Evolutionary conservation across 2,888 invertebrate genomes (phyloP).

Genomic region (Operophtera brumata): DNA sequence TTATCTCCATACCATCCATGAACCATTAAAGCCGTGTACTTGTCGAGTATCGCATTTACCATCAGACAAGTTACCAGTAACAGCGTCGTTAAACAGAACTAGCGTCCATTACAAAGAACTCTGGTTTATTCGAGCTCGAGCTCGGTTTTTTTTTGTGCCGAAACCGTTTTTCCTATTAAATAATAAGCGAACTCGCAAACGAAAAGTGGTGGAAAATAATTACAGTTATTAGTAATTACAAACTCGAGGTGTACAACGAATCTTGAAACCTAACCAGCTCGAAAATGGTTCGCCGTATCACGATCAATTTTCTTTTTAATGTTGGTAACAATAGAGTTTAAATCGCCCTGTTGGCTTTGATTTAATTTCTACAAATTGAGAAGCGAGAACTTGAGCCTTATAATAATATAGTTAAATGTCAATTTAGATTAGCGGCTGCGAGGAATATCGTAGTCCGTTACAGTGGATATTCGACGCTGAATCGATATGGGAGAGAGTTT

Average conservation of each 20-base stretch:
- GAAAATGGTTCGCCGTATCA: conserved; percentile 44
- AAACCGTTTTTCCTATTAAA: conserved; percentile 35
- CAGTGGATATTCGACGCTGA: conserved; percentile 51
- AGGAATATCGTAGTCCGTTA: conserved; percentile 27
- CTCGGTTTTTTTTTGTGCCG: conserved; percentile 18
- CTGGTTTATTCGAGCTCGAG: conserved; percentile 10
- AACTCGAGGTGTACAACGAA: conserved; percentile 58
- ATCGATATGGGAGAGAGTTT: conserved; percentile 44
- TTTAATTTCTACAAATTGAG: conserved; percentile 45
- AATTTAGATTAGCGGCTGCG: conserved; percentile 41
- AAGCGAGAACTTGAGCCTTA: conserved; percentile 50
- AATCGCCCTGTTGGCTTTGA: conserved; percentile 41
- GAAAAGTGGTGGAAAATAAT: conserved; percentile 54
- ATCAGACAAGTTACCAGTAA: conserved; percentile 25
- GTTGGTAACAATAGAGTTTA: conserved; percentile 43
- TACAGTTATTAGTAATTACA: conserved; percentile 65
- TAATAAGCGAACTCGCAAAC: conserved; percentile 41
- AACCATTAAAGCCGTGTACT: conserved; percentile 25
- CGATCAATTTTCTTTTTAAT: conserved; percentile 42
- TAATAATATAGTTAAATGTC: conserved; percentile 45
- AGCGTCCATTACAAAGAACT: conserved; percentile 20
- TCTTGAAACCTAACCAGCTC: conserved; percentile 57
- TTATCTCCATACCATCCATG: conserved; percentile 29
- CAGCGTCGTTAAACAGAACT: conserved; percentile 23
- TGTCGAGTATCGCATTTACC: conserved; percentile 24